Conservation (phyloP, 1,140 invertebrate genomes). For the Rhyzopertha dominica region DNA sequence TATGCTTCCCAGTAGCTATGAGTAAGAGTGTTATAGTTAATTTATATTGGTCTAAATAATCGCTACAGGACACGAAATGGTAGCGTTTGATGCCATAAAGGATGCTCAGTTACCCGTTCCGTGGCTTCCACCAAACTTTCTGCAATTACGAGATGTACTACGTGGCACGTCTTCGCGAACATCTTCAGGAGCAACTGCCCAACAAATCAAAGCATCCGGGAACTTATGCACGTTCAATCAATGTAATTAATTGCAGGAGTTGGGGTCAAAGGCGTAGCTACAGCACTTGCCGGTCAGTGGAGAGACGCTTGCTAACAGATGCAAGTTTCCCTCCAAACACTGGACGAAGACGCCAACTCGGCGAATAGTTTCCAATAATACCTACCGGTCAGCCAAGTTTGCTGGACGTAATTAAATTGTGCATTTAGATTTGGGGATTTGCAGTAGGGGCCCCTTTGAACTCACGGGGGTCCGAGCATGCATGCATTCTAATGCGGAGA, state of each 20-base stretch:
- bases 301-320: slow-evolving; percentile 5
- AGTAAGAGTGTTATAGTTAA: too few species aligned
- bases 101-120: too few species aligned
- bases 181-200: too few species aligned
- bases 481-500: slow-evolving; percentile 19
- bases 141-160: too few species aligned
- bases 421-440: slow-evolving; percentile 22
- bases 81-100: too few species aligned
- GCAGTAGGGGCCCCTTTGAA: slow-evolving; percentile 18
- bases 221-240: too few species aligned
- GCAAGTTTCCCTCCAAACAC: slow-evolving; percentile 14
- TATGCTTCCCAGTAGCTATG: too few species aligned
- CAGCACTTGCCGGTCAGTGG: slow-evolving; percentile 6
- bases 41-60: too few species aligned
- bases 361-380: slow-evolving; percentile 22
- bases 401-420: slow-evolving; percentile 22
- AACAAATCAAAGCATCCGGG: too few species aligned
- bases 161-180: too few species aligned
- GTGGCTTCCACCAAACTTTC: too few species aligned
- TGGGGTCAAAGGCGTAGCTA: not conserved
- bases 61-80: too few species aligned
- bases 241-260: slow-evolving; percentile 10
- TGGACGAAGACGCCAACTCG: slow-evolving; percentile 19
- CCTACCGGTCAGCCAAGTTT: slow-evolving; percentile 21
- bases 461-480: slow-evolving; percentile 17